phyloP scores from a whole-genome alignment of 1,140 invertebrate species.

The Metopolophium dirhodum region DNA sequence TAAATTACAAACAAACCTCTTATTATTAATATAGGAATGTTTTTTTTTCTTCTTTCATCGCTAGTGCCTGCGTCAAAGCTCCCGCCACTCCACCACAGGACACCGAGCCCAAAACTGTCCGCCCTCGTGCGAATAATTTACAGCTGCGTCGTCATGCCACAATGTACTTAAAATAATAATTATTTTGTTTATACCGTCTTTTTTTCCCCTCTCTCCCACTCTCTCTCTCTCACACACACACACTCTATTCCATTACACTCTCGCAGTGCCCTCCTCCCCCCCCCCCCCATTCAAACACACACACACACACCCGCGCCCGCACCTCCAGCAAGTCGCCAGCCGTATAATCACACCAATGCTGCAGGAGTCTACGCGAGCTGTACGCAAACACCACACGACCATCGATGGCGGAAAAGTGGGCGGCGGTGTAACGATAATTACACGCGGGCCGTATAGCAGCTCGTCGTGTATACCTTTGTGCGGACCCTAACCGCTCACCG shows the following conservation, averaged over 20 bases:
- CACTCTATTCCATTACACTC: neutral
- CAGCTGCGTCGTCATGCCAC: neutral
- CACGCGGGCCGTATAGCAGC: neutral
- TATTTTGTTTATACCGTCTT: conserved; percentile 18
- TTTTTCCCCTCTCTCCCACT: neutral
- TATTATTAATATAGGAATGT: conserved; percentile 18
- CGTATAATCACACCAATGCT: neutral
- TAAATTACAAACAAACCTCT: conserved; percentile 1
- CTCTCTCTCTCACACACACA: too few relatives aligned
- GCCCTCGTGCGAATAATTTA: conserved; percentile 19
- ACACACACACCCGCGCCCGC: neutral
- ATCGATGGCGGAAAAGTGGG: neutral
- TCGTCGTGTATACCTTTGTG: neutral
- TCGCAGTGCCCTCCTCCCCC: neutral
- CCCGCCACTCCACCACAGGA: neutral
- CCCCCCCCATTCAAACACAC: neutral
- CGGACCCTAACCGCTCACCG: neutral
- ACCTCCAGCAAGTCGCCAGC: neutral
- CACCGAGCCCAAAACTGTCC: neutral
- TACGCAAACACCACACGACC: neutral
- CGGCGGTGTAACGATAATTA: conserved; percentile 5
- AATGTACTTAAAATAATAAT: conserved; percentile 19
- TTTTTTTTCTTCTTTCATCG: conserved; percentile 9
- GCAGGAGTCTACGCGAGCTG: too few relatives aligned
- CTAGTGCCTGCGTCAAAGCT: neutral